Percentiles rank a stretch among this genome's conserved stretches.
Evolutionary conservation across 2,797 vertebrate species (phyloP).

Genomic region (Anguilla marmorata): DNA sequence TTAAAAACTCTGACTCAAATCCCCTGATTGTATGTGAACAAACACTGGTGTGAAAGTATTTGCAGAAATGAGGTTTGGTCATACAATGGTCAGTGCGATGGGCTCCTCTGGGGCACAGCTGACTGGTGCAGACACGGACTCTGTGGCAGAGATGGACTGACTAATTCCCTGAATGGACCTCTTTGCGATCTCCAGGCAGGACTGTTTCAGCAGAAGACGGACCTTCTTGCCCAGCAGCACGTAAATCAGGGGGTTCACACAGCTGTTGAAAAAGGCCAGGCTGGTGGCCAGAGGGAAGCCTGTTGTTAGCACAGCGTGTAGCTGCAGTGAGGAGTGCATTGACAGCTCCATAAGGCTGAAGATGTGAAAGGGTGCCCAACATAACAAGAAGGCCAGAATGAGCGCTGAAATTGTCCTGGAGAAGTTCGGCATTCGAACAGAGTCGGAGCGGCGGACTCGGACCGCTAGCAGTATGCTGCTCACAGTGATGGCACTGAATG

Average conservation of each 20-base stretch:
- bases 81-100: background rate
- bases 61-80: constrained; percentile 27
- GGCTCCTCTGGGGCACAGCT: constrained; percentile 55
- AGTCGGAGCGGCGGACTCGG: constrained; percentile 71
- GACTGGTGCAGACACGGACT: constrained; percentile 61
- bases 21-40: background rate
- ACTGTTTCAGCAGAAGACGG: constrained; percentile 74
- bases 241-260: constrained; percentile 92
- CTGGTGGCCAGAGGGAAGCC: constrained; percentile 91
- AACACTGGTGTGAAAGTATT: background rate
- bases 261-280: constrained; percentile 94
- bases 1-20: background rate
- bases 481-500: constrained; percentile 84
- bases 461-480: constrained; percentile 81
- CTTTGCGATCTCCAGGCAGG: constrained; percentile 84
- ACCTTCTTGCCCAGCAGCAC: constrained; percentile 87
- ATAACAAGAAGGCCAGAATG: constrained; percentile 88
- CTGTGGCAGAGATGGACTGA: constrained; percentile 81
- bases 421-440: constrained; percentile 76
- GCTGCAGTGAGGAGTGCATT: constrained; percentile 69
- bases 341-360: constrained; percentile 90
- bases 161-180: constrained; percentile 84
- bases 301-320: constrained; percentile 71
- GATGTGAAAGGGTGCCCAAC: constrained; percentile 89
- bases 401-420: constrained; percentile 85